Conservation (phyloP, 2,888 invertebrate species). For the Caenorhabditis zanzibari region DNA sequence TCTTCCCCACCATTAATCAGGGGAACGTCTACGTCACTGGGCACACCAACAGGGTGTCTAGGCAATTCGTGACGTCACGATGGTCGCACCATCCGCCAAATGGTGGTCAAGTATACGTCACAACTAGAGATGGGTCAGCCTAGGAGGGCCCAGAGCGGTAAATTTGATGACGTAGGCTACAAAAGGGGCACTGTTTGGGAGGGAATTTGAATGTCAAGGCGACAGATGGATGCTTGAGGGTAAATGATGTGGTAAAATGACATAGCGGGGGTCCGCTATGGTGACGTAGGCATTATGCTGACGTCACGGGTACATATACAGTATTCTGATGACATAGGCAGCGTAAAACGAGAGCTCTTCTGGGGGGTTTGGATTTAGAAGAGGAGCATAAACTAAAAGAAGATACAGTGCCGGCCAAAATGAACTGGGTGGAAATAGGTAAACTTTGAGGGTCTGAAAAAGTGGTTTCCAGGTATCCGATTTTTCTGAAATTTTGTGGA, state of each 20-base stretch:
- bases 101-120: slow-evolving; percentile 35
- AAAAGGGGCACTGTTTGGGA: neutral
- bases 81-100: slow-evolving; percentile 12
- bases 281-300: slow-evolving; percentile 18
- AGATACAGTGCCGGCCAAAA: no score
- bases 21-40: neutral
- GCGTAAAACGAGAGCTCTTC: no score
- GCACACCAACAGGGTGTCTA: neutral
- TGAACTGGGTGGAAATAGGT: no score
- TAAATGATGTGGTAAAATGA: neutral
- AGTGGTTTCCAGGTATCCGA: no score
- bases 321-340: neutral
- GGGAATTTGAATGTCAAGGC: neutral
- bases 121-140: neutral
- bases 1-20: neutral
- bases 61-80: slow-evolving; percentile 15
- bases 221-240: neutral
- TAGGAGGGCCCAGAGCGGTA: neutral
- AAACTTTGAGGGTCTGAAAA: no score
- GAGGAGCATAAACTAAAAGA: no score
- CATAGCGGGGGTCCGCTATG: neutral
- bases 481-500: no score
- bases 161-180: slow-evolving; percentile 16
- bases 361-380: no score
- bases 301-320: neutral